These are phyloP conservation scores for Hydriomena furcata DNA, from an alignment of 2,888 invertebrate genomes.

Conservation along the genomic window DNA sequence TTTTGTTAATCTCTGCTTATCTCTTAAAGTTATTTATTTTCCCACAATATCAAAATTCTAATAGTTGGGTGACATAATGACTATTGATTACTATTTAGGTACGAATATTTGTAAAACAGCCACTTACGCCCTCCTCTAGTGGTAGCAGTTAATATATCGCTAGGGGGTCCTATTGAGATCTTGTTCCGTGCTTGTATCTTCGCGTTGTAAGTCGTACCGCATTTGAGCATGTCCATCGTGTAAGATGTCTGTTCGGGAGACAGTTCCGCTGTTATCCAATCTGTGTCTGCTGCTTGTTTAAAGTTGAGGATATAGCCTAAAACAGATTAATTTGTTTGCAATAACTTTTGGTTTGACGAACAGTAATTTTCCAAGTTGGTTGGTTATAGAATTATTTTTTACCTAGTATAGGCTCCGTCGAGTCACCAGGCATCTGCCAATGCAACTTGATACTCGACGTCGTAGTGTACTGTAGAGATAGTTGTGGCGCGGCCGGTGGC, in stretches of 20 bases:
- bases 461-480: constrained; percentile 89
- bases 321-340: not conserved
- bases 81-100: no score
- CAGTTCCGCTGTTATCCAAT: constrained; percentile 89
- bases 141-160: constrained; percentile 85
- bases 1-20: not conserved
- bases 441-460: constrained; percentile 87
- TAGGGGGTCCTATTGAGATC: constrained; percentile 88
- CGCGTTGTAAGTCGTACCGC: constrained; percentile 90
- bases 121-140: constrained; percentile 89
- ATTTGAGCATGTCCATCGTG: constrained; percentile 88
- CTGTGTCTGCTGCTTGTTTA: constrained; percentile 85
- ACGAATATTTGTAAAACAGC: no score
- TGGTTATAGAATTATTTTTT: constrained; percentile 4
- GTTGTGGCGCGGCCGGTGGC: constrained; percentile 87
- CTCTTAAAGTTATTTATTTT: no score
- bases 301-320: constrained; percentile 88
- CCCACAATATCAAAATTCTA: no score
- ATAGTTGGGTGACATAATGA: no score
- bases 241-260: constrained; percentile 89
- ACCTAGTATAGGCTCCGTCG: constrained; percentile 80
- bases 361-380: no score
- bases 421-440: constrained; percentile 71
- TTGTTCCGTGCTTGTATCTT: constrained; percentile 89
- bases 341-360: no score